Conservation (phyloP, 2,113 vertebrate genomes). For the Malurus melanocephalus region DNA sequence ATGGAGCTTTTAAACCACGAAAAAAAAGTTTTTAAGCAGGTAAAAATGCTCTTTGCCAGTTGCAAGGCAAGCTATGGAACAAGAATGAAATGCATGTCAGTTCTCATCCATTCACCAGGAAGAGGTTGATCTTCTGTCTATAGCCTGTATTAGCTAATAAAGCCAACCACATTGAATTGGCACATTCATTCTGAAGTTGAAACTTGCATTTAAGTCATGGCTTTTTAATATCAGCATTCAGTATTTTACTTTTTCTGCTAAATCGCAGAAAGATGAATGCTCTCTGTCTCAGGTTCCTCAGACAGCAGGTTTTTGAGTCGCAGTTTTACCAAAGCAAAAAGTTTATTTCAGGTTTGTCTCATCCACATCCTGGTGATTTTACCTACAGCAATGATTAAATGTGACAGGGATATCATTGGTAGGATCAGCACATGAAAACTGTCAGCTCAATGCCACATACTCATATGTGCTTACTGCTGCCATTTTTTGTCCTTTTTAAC, state of each 20-base stretch:
- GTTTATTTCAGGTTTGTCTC: background rate
- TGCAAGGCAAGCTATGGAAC: background rate
- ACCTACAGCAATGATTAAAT: background rate
- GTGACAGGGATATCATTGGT: background rate
- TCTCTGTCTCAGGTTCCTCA: background rate
- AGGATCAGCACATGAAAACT: background rate
- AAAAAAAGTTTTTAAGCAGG: background rate
- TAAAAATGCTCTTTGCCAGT: background rate
- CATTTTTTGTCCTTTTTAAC: background rate
- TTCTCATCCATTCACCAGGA: background rate
- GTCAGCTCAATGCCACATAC: background rate
- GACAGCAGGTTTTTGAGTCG: too few relatives aligned
- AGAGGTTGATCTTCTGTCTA: background rate
- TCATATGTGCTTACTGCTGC: background rate
- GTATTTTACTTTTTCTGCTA: background rate
- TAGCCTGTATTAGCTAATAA: background rate
- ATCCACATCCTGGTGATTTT: background rate
- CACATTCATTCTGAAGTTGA: background rate
- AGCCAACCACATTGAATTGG: background rate
- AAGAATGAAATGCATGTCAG: background rate
- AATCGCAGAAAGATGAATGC: background rate
- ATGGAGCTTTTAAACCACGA: background rate
- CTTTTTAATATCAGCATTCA: background rate
- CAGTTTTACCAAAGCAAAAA: background rate
- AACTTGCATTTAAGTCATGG: background rate